Conservation (phyloP, 2,797 vertebrate species). For the Emydoidea blandingii region DNA sequence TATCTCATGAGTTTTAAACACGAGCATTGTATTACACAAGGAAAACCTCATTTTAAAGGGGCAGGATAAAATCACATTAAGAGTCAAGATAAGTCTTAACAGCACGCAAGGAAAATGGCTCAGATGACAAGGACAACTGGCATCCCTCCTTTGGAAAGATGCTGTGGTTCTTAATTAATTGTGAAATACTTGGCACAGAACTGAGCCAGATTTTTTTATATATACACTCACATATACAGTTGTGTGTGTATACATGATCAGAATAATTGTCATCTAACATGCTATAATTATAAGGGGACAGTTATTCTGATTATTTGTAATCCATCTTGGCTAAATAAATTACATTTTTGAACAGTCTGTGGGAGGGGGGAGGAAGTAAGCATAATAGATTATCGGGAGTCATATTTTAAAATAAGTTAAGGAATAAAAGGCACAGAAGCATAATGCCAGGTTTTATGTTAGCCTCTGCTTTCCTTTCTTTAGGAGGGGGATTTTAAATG, state of each 20-base stretch:
- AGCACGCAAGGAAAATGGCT: background rate
- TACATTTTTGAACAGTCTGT: slow-evolving; percentile 29
- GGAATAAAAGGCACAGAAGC: slow-evolving; percentile 43
- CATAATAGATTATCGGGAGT: background rate
- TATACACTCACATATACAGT: background rate
- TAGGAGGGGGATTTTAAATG: slow-evolving; percentile 19
- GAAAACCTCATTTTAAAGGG: background rate
- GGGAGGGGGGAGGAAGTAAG: slow-evolving; percentile 40
- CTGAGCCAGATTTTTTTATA: background rate
- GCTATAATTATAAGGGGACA: slow-evolving; percentile 42
- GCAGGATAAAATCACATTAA: accelerated
- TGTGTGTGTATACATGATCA: slow-evolving; percentile 31
- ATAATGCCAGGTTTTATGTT: slow-evolving; percentile 45
- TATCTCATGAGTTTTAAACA: background rate
- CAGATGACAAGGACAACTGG: accelerated
- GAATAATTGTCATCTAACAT: slow-evolving; percentile 41
- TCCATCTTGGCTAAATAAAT: slow-evolving; percentile 10
- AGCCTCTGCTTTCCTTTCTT: slow-evolving; percentile 56
- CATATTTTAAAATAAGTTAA: slow-evolving; percentile 48
- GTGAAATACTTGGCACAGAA: slow-evolving; percentile 26
- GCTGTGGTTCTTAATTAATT: slow-evolving; percentile 10
- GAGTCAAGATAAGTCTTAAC: background rate
- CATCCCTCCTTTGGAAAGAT: background rate
- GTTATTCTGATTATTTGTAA: slow-evolving; percentile 50
- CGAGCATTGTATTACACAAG: background rate